Evolutionary conservation across 2,797 vertebrate genomes (phyloP).

Genomic region (Cygnus olor): DNA sequence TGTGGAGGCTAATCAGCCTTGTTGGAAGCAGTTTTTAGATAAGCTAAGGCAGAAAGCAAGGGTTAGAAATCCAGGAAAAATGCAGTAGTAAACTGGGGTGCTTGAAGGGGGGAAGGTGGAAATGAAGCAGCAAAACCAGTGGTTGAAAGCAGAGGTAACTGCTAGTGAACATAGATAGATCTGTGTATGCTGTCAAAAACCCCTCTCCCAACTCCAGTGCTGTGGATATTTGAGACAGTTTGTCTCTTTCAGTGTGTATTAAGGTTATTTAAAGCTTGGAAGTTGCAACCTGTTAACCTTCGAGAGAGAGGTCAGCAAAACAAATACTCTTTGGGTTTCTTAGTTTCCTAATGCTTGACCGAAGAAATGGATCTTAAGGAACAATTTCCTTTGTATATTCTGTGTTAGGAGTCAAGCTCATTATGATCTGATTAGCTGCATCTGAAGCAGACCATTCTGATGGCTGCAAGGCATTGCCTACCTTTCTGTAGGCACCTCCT

Average conservation of each 20-base stretch:
- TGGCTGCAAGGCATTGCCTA: background rate
- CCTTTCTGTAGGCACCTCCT: background rate
- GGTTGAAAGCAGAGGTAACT: background rate
- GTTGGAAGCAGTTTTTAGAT: background rate
- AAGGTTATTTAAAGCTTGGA: background rate
- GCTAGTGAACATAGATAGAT: background rate
- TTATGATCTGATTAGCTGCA: background rate
- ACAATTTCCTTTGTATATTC: background rate
- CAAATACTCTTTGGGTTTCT: background rate
- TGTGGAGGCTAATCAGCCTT: background rate
- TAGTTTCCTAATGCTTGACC: background rate
- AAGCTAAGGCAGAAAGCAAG: background rate
- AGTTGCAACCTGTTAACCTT: background rate
- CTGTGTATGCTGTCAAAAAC: background rate
- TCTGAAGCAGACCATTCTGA: background rate
- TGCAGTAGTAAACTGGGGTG: background rate
- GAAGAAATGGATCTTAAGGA: background rate
- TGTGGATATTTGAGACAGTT: background rate
- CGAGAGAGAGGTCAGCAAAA: background rate
- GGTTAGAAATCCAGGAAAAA: background rate
- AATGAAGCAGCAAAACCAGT: background rate
- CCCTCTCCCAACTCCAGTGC: background rate
- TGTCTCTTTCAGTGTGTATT: background rate
- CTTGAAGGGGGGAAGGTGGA: background rate
- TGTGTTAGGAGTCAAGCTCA: background rate